Evolutionary conservation across 37 sponge, comb jelly and placozoan species (phyloP), one percentile per base, ranked within the genome.

Genomic region (Ianthella basta): DNA sequence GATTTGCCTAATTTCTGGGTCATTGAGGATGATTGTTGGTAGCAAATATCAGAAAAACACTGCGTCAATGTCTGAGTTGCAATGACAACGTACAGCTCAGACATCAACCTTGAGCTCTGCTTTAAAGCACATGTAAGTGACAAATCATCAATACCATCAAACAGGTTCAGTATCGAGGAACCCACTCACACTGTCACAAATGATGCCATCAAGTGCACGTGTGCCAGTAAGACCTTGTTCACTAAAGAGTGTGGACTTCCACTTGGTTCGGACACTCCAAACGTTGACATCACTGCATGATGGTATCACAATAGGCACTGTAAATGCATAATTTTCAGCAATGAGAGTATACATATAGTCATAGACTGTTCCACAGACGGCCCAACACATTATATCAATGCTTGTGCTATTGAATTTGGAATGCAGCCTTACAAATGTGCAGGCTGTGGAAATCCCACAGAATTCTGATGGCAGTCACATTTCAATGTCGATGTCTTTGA

Each of bases 271-370:
- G 30, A 6, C n/a, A 30, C 65, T 60, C 36, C 64, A 10, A 78
- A 86, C 53, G 60, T 79, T 63, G 87, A 86, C 44, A 81, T 86
- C 23, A 72, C 56, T 86, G n/a, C 80, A 81, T 56, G 87, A 86
- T 80, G 87, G 87, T 4, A 29, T 0, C 59, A 80, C n/a, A 80
- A 86, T 80, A 81, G 79, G 8, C 81, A 70, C 1, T 78, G 41
- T 23, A 35, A 37, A 0, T 15, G 25, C n/a, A n/a, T n/a, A n/a
- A n/a, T n/a, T n/a, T n/a, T n/a, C n/a, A n/a, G n/a, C n/a, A n/a
- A n/a, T n/a, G n/a, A n/a, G n/a, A n/a, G n/a, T n/a, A n/a, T n/a
- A n/a, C n/a, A n/a, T n/a, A n/a, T n/a, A 4, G 4, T 54, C 0
- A 13, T 86, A 10, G 41, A 41, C 0, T 1, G 5, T 83, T 68